These are phyloP conservation scores for Platichthys stellatus DNA, from an alignment of 2,113 vertebrate genomes.

Conservation along the genomic window DNA sequence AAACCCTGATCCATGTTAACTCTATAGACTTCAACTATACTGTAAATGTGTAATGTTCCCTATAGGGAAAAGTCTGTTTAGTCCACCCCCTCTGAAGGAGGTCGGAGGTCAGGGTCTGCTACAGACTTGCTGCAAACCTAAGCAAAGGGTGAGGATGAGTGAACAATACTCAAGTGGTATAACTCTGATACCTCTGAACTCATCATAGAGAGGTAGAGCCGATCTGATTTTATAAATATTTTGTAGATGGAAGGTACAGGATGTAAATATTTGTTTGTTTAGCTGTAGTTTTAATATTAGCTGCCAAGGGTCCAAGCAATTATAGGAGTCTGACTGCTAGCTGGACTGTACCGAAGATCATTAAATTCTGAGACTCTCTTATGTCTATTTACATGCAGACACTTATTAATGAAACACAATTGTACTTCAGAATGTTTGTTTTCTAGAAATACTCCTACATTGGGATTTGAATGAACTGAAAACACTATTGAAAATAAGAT, in stretches of 20 bases:
- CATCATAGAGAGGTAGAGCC: neutral
- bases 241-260: too few relatives aligned
- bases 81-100: neutral
- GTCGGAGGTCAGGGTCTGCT: neutral
- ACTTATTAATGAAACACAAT: neutral
- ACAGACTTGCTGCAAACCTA: neutral
- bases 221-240: too few relatives aligned
- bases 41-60: neutral
- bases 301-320: too few relatives aligned
- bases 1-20: slow-evolving; percentile 5
- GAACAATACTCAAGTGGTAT: neutral
- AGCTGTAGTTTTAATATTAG: too few relatives aligned
- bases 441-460: neutral
- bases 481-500: neutral
- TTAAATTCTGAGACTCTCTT: neutral
- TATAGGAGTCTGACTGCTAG: too few relatives aligned
- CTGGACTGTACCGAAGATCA: too few relatives aligned
- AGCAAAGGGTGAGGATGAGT: neutral
- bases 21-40: neutral
- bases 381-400: neutral
- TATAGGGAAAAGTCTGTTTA: neutral
- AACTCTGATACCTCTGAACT: neutral
- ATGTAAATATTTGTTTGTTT: too few relatives aligned
- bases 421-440: neutral
- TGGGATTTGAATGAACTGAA: neutral